Percentiles rank a stretch among this genome's conserved stretches.
phyloP scores from a whole-genome alignment of 2,888 invertebrate genomes.

The Hetaerina titia region DNA sequence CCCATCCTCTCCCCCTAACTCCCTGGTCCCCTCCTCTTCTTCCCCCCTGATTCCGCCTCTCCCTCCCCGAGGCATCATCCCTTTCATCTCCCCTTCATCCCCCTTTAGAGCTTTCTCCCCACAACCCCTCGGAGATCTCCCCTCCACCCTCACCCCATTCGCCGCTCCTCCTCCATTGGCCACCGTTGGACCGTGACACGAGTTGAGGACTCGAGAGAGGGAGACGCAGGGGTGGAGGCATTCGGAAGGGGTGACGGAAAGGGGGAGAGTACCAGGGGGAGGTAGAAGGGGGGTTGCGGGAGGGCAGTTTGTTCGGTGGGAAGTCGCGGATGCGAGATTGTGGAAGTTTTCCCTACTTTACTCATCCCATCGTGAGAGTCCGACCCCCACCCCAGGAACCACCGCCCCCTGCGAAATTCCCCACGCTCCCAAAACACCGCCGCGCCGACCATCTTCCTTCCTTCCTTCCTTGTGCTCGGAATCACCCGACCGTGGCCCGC shows the following conservation, averaged over 20 bases:
- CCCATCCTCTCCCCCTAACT: background rate
- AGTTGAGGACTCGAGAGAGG: background rate
- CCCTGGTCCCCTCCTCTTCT: background rate
- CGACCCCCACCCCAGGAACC: too few relatives aligned
- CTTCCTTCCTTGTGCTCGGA: background rate
- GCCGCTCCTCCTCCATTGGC: background rate
- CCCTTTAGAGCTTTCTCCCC: background rate
- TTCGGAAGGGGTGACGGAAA: too few relatives aligned
- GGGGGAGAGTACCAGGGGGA: too few relatives aligned
- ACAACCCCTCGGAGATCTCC: background rate
- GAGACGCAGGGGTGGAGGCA: background rate
- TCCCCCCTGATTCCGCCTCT: background rate
- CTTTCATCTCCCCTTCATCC: background rate
- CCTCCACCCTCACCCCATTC: background rate
- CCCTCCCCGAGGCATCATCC: background rate
- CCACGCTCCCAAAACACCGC: too few relatives aligned
- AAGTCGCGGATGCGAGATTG: too few relatives aligned
- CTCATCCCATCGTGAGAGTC: too few relatives aligned
- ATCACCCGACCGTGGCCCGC: background rate
- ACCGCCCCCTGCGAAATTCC: too few relatives aligned
- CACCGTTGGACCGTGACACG: constrained; percentile 19
- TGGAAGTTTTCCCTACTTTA: too few relatives aligned
- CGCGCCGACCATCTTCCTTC: background rate
- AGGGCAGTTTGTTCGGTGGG: too few relatives aligned
- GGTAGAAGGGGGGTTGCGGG: too few relatives aligned